These are phyloP conservation scores for Tursiops truncatus DNA, from an alignment of 2,113 vertebrate species.

Conservation along the genomic window DNA sequence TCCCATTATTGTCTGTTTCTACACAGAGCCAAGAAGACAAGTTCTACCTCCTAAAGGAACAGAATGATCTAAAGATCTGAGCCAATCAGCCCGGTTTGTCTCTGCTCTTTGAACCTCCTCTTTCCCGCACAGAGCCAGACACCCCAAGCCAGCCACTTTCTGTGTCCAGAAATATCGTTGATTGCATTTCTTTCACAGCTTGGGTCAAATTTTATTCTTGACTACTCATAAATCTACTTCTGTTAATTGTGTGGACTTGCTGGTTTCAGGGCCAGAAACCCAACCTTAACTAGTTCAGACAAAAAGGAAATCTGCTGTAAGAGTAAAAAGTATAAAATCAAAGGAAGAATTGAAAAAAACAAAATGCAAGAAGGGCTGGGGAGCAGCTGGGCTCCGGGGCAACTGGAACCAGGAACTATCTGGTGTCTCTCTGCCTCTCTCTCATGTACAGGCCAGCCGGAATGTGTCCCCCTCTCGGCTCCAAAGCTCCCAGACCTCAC, in stretches of 20 bases:
- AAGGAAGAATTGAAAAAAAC: background rate
- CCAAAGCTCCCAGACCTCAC: background rate
- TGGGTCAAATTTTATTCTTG: background rate
- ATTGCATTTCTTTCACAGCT: conserved; percentile 31
- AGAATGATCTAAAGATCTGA: background rate
- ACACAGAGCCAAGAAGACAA: background rate
- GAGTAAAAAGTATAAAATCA: background rate
- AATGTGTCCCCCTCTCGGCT: background rate
- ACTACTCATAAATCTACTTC: conserved; percentile 10
- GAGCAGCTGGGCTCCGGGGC: background rate
- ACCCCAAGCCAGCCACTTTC: background rate
- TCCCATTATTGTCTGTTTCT: conserved; percentile 38
- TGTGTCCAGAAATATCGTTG: background rate
- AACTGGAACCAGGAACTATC: background rate
- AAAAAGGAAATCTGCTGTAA: conserved; percentile 41
- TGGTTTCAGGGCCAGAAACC: conserved; percentile 36
- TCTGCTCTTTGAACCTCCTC: background rate
- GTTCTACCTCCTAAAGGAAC: background rate
- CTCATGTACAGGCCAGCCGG: background rate
- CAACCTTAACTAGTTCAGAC: conserved; percentile 20
- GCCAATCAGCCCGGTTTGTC: background rate
- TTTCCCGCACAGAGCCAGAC: background rate
- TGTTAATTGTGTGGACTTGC: background rate
- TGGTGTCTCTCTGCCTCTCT: background rate
- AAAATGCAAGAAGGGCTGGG: background rate